Percentiles rank a stretch among this genome's conserved stretches.
Evolutionary conservation across 2,113 vertebrate genomes (phyloP).

Genomic region (Craseonycteris thonglongyai): DNA sequence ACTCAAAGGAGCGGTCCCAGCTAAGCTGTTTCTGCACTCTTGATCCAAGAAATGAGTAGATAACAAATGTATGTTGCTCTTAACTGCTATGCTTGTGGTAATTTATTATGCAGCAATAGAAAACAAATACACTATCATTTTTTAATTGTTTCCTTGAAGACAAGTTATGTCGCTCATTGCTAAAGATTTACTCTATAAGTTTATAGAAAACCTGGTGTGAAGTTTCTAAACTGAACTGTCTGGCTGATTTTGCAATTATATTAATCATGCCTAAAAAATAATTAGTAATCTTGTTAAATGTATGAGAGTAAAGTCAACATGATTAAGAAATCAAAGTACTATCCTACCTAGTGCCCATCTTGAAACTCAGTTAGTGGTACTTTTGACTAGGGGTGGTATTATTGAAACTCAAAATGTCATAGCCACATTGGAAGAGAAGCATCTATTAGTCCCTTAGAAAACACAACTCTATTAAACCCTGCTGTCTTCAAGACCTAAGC

Average conservation of each 20-base stretch:
- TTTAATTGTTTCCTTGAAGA: neutral
- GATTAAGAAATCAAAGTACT: conserved; percentile 1
- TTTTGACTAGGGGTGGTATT: neutral
- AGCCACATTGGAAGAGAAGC: conserved; percentile 55
- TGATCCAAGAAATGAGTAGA: too few species aligned
- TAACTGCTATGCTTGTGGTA: too few species aligned
- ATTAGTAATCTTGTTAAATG: neutral
- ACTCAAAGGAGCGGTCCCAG: too few species aligned
- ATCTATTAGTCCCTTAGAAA: conserved; percentile 73
- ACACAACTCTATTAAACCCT: conserved; percentile 59
- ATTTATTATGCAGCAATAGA: too few species aligned
- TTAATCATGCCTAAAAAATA: neutral
- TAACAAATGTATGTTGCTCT: too few species aligned
- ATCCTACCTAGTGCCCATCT: neutral
- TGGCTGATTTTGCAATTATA: conserved; percentile 1
- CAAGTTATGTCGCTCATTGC: neutral
- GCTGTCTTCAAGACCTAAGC: conserved; percentile 65
- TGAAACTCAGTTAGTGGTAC: conserved; percentile 31
- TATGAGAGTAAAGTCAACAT: neutral
- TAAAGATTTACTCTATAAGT: neutral
- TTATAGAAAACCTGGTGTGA: neutral
- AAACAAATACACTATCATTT: neutral
- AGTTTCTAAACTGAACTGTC: neutral
- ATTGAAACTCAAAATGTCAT: conserved; percentile 77
- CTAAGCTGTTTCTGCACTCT: too few species aligned